Percentiles rank a stretch among this genome's conserved stretches.
Conservation (phyloP, 2,888 invertebrate genomes). For the Cetonia aurata region DNA sequence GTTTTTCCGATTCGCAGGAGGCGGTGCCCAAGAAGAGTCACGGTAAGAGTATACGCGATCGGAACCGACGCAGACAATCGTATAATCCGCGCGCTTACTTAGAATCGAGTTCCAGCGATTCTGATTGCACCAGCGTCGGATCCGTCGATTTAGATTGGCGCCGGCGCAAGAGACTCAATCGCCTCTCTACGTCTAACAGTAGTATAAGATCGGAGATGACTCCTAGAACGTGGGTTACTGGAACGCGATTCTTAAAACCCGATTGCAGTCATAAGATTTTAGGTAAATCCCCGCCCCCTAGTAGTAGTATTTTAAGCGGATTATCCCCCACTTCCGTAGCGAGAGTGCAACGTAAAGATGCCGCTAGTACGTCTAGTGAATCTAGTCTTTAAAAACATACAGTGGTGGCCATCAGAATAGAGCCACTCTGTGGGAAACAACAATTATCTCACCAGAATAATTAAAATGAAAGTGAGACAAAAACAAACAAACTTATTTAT, state of each 20-base stretch:
- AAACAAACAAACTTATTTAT: no score
- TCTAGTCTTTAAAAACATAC: slow-evolving; percentile 64
- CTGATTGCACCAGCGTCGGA: slow-evolving; percentile 66
- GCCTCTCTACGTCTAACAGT: slow-evolving; percentile 63
- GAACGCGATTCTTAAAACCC: slow-evolving; percentile 48
- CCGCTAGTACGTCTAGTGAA: slow-evolving; percentile 52
- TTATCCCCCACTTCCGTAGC: slow-evolving; percentile 69
- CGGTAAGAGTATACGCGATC: slow-evolving; percentile 69
- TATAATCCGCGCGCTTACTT: slow-evolving; percentile 72
- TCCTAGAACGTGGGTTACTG: slow-evolving; percentile 53
- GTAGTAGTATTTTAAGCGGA: slow-evolving; percentile 70
- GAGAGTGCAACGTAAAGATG: slow-evolving; percentile 57
- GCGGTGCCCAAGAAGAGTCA: slow-evolving; percentile 56
- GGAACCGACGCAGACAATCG: slow-evolving; percentile 70
- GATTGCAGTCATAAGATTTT: slow-evolving; percentile 59
- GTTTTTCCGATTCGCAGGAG: slow-evolving; percentile 67
- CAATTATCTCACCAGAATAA: no score
- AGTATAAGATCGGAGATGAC: slow-evolving; percentile 65
- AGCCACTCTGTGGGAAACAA: no score
- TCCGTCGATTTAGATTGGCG: slow-evolving; percentile 66
- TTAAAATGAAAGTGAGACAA: no score
- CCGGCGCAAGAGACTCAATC: slow-evolving; percentile 61
- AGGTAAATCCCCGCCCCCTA: slow-evolving; percentile 70
- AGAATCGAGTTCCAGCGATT: slow-evolving; percentile 69
- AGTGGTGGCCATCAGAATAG: no score